A percentile compares a stretch with the other conserved stretches of the same genome.
Evolutionary conservation across 23 tunicate species (phyloP).

Genomic region (Styela plicata): DNA sequence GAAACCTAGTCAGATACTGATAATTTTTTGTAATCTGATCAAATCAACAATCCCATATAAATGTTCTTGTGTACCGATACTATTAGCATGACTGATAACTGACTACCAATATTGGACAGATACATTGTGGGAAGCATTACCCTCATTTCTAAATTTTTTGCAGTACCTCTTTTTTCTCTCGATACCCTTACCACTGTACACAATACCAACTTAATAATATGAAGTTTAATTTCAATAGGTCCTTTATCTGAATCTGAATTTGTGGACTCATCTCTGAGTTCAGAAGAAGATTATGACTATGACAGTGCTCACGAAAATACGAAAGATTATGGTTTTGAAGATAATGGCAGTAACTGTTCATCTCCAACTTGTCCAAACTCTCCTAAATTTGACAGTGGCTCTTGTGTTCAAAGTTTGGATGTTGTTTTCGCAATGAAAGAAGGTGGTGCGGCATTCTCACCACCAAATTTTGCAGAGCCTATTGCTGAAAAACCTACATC

Average conservation of each 20-base stretch:
- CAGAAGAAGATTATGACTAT: slow-evolving; percentile 24
- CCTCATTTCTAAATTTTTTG: too few species aligned
- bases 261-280: slow-evolving; percentile 17
- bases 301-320: slow-evolving; percentile 12
- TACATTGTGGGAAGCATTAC: too few species aligned
- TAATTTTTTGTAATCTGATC: too few species aligned
- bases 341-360: not conserved
- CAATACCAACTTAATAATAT: too few species aligned
- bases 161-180: too few species aligned
- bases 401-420: not conserved
- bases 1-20: too few species aligned
- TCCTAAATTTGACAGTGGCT: not conserved
- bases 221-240: not conserved
- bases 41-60: too few species aligned
- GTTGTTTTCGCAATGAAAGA: not conserved
- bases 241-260: slow-evolving; percentile 21
- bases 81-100: too few species aligned
- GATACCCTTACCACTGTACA: too few species aligned
- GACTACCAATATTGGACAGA: too few species aligned
- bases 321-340: not conserved
- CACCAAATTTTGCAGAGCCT: not conserved
- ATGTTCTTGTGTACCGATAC: too few species aligned
- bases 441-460: not conserved
- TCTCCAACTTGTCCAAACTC: not conserved
- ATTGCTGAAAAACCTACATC: not conserved